Conservation (phyloP, 1,140 invertebrate genomes). For the Pinna nobilis region DNA sequence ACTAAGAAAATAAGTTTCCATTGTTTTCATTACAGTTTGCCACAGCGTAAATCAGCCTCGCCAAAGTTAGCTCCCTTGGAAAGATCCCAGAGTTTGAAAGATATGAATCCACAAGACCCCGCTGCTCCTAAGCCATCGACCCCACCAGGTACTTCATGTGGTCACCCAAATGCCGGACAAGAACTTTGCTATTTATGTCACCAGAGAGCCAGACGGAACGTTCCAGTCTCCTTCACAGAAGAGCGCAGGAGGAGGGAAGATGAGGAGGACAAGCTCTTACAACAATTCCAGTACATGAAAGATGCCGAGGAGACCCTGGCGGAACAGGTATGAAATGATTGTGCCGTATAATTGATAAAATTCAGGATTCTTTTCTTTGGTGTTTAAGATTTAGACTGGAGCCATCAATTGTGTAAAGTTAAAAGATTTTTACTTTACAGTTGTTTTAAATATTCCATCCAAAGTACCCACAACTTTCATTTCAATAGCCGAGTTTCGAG, state of each 20-base stretch:
- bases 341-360: too few relatives aligned
- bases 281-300: conserved; percentile 72
- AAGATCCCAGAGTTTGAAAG: conserved; percentile 51
- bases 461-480: too few relatives aligned
- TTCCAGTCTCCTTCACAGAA: conserved; percentile 72
- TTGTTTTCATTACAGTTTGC: neutral
- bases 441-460: too few relatives aligned
- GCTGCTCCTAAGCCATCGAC: conserved; percentile 19
- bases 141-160: conserved; percentile 59
- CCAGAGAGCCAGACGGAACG: conserved; percentile 70
- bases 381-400: too few relatives aligned
- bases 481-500: too few relatives aligned
- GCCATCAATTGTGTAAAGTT: too few relatives aligned
- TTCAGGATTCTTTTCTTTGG: too few relatives aligned
- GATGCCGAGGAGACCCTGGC: conserved; percentile 70
- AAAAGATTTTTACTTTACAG: too few relatives aligned
- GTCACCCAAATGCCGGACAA: conserved; percentile 71
- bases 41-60: conserved; percentile 37
- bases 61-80: conserved; percentile 52
- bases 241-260: conserved; percentile 67
- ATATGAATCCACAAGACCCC: conserved; percentile 30
- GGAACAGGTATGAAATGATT: conserved; percentile 65
- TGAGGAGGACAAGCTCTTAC: conserved; percentile 72
- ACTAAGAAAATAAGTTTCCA: too few relatives aligned
- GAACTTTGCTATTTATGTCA: conserved; percentile 75